Percentiles rank a stretch among this genome's conserved stretches.
Conservation (phyloP, 2,888 invertebrate species). For the Atherix ibis region DNA sequence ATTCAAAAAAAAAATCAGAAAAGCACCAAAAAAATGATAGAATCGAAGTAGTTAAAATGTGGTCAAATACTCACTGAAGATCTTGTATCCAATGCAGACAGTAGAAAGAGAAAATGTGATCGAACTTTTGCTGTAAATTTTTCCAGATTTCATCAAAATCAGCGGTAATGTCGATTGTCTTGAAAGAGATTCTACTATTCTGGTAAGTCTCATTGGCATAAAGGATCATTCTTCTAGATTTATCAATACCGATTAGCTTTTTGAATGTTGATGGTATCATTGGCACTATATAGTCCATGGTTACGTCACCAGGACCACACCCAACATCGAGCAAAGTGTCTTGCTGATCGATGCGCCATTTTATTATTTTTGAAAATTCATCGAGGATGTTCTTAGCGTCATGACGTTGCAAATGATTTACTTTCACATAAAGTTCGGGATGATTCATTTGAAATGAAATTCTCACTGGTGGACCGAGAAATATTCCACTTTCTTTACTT, state of each 20-base stretch:
- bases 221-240: conserved; percentile 54
- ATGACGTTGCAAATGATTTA: conserved; percentile 49
- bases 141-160: conserved; percentile 30
- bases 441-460: too few relatives aligned
- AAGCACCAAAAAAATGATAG: too few relatives aligned
- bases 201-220: conserved; percentile 42
- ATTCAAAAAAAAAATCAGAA: too few relatives aligned
- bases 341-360: conserved; percentile 37
- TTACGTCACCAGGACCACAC: conserved; percentile 57
- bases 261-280: conserved; percentile 39
- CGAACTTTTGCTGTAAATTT: conserved; percentile 38
- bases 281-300: conserved; percentile 45
- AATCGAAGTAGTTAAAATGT: too few relatives aligned
- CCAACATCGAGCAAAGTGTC: conserved; percentile 53
- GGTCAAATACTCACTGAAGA: conserved; percentile 46
- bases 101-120: conserved; percentile 61
- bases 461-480: too few relatives aligned
- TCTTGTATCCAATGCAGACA: conserved; percentile 65
- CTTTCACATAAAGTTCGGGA: conserved; percentile 50
- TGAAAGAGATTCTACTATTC: conserved; percentile 34
- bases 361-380: conserved; percentile 41
- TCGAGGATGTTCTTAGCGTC: conserved; percentile 48
- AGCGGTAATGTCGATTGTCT: conserved; percentile 39
- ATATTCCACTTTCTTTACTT: too few relatives aligned
- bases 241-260: conserved; percentile 46